phyloP scores from a whole-genome alignment of 35 echinoderm and acorn worm species.

The Lytechinus variegatus region DNA sequence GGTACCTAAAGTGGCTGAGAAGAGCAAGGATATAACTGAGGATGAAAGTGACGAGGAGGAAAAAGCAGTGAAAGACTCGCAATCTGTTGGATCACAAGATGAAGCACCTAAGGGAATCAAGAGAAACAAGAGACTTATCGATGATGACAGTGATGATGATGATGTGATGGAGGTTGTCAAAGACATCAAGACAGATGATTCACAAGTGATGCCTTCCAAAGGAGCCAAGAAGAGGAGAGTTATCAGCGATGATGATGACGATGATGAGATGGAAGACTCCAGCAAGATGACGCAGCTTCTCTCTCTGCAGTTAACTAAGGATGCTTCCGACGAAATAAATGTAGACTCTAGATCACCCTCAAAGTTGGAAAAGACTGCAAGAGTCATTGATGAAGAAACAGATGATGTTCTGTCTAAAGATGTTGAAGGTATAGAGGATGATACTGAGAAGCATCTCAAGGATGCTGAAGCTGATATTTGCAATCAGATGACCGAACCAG shows the following conservation, averaged over 20 bases:
- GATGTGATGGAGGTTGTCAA: conserved; percentile 10
- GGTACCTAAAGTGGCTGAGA: neutral
- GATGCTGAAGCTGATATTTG: neutral
- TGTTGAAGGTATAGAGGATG: neutral
- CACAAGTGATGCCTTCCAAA: neutral
- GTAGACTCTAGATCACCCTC: neutral
- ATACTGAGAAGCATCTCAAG: neutral
- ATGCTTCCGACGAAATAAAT: neutral
- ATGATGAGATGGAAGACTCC: conserved; percentile 21
- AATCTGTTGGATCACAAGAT: neutral
- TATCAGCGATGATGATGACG: neutral
- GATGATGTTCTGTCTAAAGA: neutral
- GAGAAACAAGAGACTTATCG: conserved; percentile 9
- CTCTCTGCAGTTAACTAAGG: neutral
- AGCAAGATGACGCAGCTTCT: neutral
- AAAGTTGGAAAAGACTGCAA: neutral
- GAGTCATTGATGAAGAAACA: neutral
- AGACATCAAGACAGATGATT: neutral
- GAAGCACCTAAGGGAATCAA: neutral
- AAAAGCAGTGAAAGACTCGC: neutral
- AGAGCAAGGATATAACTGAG: conserved; percentile 2
- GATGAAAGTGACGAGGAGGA: conserved; percentile 41
- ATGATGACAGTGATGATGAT: conserved; percentile 43
- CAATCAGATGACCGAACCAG: conserved; percentile 36
- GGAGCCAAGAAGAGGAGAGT: conserved; percentile 10